Percentiles rank a stretch among this genome's conserved stretches.
These are phyloP conservation scores for Mareca penelope DNA, from an alignment of 2,797 vertebrate species.

Conservation along the genomic window DNA sequence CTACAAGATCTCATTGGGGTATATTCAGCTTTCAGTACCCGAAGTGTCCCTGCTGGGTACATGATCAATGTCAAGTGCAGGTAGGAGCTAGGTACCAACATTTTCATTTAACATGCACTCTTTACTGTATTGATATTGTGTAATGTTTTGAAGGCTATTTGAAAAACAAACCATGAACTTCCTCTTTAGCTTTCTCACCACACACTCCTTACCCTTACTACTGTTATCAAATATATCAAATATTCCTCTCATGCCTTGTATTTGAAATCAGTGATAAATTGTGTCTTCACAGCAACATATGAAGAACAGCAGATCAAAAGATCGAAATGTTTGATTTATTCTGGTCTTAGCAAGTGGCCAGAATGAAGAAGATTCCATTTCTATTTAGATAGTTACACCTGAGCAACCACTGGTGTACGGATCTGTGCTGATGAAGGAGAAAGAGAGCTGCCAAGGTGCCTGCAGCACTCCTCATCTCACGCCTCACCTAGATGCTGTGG, in stretches of 20 bases:
- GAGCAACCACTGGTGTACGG: neutral
- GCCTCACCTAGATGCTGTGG: neutral
- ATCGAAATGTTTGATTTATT: neutral
- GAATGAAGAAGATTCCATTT: neutral
- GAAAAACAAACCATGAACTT: neutral
- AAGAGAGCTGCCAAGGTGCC: neutral
- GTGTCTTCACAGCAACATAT: neutral
- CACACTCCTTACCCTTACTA: neutral
- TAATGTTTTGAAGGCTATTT: neutral
- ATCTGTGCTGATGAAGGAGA: neutral
- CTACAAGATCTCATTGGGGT: neutral
- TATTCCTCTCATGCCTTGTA: neutral
- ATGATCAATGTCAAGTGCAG: neutral
- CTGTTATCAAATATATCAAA: neutral
- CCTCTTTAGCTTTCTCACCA: neutral
- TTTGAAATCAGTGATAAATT: neutral
- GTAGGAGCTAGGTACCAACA: neutral
- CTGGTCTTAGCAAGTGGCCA: neutral
- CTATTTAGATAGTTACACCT: neutral
- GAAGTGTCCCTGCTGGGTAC: neutral
- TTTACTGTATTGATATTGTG: neutral
- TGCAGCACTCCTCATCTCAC: neutral
- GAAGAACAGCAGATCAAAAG: neutral
- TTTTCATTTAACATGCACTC: neutral
- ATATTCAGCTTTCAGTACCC: neutral